Evolutionary conservation across 2,797 vertebrate species (phyloP).

Genomic region (Potorous gilbertii): DNA sequence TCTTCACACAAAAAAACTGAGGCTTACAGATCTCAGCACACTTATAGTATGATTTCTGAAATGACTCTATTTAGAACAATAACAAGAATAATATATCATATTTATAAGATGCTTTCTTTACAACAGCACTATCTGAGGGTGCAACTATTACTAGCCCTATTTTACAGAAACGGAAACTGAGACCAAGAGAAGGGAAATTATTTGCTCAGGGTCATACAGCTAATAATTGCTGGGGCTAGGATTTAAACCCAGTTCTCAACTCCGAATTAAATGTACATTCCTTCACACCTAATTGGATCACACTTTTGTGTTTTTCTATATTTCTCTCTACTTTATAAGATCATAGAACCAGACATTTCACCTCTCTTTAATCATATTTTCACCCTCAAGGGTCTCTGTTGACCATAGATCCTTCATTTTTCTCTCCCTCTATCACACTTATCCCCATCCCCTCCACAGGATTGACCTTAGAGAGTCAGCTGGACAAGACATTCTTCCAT

Average conservation of each 20-base stretch:
- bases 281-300: background rate
- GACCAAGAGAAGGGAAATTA: background rate
- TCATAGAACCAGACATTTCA: background rate
- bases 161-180: background rate
- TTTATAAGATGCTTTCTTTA: background rate
- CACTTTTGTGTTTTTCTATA: background rate
- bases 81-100: background rate
- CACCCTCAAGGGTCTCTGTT: background rate
- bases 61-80: background rate
- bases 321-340: background rate
- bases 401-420: background rate
- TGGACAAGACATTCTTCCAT: background rate
- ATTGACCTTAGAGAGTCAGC: background rate
- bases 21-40: background rate
- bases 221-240: background rate
- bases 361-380: background rate
- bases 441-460: background rate
- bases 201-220: background rate
- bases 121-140: background rate
- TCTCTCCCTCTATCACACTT: background rate
- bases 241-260: background rate
- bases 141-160: background rate
- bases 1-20: background rate
- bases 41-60: background rate
- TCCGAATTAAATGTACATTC: background rate